Evolutionary conservation across 2,797 vertebrate genomes (phyloP).

Genomic region (Stomatorhinus walkeri): DNA sequence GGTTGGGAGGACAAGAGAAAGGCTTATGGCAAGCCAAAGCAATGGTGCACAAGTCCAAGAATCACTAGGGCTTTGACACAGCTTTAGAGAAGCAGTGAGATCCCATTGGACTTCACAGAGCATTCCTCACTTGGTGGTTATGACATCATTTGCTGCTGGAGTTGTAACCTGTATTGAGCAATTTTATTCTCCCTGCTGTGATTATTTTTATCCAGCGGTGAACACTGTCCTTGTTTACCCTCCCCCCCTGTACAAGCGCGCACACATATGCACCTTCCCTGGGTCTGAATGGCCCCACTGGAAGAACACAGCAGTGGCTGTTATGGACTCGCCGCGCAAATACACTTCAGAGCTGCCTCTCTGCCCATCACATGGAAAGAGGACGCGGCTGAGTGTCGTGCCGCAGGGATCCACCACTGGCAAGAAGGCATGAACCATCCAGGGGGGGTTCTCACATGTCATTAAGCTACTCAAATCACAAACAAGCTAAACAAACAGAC

Average conservation of each 20-base stretch:
- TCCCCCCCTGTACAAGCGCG: neutral
- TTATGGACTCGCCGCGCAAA: neutral
- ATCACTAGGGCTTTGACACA: neutral
- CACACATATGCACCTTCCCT: neutral
- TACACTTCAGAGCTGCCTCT: neutral
- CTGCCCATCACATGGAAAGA: neutral
- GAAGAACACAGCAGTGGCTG: neutral
- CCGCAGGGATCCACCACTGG: neutral
- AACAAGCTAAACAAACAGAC: neutral
- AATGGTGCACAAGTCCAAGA: neutral
- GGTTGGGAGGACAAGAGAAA: neutral
- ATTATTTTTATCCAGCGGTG: slow-evolving; percentile 25
- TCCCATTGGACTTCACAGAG: neutral
- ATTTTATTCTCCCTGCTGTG: slow-evolving; percentile 10
- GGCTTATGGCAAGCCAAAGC: neutral
- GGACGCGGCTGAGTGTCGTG: neutral
- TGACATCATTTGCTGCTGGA: slow-evolving; percentile 2
- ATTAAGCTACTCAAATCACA: neutral
- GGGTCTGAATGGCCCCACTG: neutral
- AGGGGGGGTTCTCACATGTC: neutral
- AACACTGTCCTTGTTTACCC: slow-evolving; percentile 12
- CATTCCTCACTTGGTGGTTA: neutral
- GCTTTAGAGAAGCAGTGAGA: neutral
- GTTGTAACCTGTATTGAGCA: slow-evolving; percentile 12
- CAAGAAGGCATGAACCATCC: neutral